Percentiles rank a stretch among this genome's conserved stretches.
Conservation (phyloP, 1,140 invertebrate genomes). For the Drosophila arizonae region DNA sequence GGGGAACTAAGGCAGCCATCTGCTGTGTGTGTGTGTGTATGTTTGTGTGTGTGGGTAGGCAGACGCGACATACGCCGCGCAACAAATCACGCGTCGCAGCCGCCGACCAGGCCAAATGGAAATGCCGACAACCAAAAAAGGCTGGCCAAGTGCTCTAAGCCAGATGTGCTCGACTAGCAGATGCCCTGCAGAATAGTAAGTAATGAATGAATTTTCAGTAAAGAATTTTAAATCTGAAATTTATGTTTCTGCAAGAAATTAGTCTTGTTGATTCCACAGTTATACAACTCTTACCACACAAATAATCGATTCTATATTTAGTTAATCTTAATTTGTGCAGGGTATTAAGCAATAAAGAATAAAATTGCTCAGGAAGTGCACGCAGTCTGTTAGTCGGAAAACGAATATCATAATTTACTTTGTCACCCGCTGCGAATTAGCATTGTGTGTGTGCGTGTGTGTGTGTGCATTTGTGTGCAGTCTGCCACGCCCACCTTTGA, state of each 20-base stretch:
- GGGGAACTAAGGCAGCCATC: not conserved
- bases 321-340: not conserved
- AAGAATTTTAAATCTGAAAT: too few species aligned
- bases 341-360: slow-evolving; percentile 12
- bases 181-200: not conserved
- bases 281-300: too few species aligned
- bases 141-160: slow-evolving; percentile 21
- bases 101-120: slow-evolving; percentile 63
- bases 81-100: slow-evolving; percentile 72
- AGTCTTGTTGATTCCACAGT: too few species aligned
- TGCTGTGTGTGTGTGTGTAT: not conserved
- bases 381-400: slow-evolving; percentile 77
- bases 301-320: not conserved
- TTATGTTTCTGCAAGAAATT: too few species aligned
- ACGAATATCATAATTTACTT: slow-evolving; percentile 81
- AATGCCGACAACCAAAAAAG: slow-evolving; percentile 46
- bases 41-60: not conserved
- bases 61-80: slow-evolving; percentile 59
- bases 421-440: slow-evolving; percentile 81
- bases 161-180: not conserved
- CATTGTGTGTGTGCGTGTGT: slow-evolving; percentile 35
- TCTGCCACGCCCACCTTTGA: slow-evolving; percentile 50
- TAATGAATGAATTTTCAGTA: too few species aligned
- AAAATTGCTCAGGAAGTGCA: slow-evolving; percentile 59
- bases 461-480: slow-evolving; percentile 40